Base-by-base conservation (phyloP, 1,140 invertebrate genomes). In the Trichonephila clavipes region DNA sequence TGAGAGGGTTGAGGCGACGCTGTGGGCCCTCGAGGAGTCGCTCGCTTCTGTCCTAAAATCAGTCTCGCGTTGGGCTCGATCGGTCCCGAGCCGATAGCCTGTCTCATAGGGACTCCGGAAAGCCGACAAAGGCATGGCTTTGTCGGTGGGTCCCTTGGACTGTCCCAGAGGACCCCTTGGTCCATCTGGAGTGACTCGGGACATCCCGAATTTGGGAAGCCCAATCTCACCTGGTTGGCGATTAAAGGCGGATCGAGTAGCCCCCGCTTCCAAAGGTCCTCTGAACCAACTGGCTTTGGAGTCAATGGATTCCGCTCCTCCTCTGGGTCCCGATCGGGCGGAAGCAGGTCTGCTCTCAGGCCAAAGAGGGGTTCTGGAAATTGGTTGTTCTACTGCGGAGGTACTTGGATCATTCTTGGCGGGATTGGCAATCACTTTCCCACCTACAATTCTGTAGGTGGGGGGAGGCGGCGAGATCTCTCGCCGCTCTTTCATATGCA, bases 1-100 rank as follows among this genome's bases (percentile, higher is more conserved):
- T 81, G 98, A 98, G 95, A 98, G 98, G 16, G 97, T 97, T 19
- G 97, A 98, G 94, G 97, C 97, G 86, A 97, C 97, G 95, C 94
- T 94, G 40, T 91, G 83, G 2, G 94, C 94, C 34, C 94, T 91
- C 8, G 88, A 86, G 6, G 88, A 90, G 64, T 94, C 93, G 18
- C 88, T 91, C 0, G 89, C 40, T 21, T 94, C 94, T 21, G 83
- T 64, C 12, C n/a, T 62, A 21, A 89, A 34, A 24, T 85, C 87
- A 28, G 89, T 81, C 28, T 83, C 28, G 8, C 51, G 62, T 0
- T 87, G 61, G 8, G 58, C 18, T 18, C 4, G 59, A 28, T 72
- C 72, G 28, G 18, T 81, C 69, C 58, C 51, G n/a, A 18, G 16
- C 16, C 19, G 58, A 21, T 66, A 6, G 34, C n/a, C 34, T 28